A percentile compares a stretch with the other conserved stretches of the same genome.
phyloP scores from a whole-genome alignment of 2,797 vertebrate genomes.

The Taenioides sp. region DNA sequence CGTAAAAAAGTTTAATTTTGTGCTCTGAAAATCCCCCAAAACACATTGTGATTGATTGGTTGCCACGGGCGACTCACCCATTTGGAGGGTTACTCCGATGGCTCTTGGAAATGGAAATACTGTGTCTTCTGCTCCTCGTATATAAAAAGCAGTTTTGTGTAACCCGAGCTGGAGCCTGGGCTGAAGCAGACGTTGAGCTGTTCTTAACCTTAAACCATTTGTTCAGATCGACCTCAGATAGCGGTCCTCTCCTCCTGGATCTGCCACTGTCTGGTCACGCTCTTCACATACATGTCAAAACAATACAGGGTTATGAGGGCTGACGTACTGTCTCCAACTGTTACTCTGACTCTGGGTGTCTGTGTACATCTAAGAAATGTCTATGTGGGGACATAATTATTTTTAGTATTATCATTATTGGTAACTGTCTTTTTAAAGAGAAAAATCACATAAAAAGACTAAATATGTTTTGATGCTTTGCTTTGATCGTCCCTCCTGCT shows the following conservation, averaged over 20 bases:
- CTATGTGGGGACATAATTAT: too few relatives aligned
- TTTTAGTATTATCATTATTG: too few relatives aligned
- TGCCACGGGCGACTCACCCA: neutral
- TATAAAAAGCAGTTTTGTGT: constrained; percentile 13
- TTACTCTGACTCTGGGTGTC: constrained; percentile 32
- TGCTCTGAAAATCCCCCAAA: neutral
- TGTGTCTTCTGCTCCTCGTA: constrained; percentile 4
- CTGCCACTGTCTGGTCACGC: constrained; percentile 37
- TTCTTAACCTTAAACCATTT: constrained; percentile 2
- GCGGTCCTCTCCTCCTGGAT: constrained; percentile 23
- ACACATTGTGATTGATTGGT: neutral
- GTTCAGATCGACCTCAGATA: constrained; percentile 29
- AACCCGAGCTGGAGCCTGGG: constrained; percentile 11
- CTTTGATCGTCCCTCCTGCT: neutral
- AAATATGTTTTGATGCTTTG: neutral
- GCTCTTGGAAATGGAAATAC: constrained; percentile 9
- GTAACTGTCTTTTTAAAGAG: too few relatives aligned
- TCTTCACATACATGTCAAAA: constrained; percentile 51
- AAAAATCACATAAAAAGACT: too few relatives aligned
- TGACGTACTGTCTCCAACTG: constrained; percentile 14
- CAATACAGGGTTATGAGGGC: constrained; percentile 44
- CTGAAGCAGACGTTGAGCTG: neutral
- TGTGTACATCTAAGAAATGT: neutral
- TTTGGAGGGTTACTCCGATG: neutral
- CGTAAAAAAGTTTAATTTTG: neutral